A percentile compares a stretch with the other conserved stretches of the same genome.
Conservation (phyloP, 2,113 vertebrate species). For the Cinclus mexicanus region DNA sequence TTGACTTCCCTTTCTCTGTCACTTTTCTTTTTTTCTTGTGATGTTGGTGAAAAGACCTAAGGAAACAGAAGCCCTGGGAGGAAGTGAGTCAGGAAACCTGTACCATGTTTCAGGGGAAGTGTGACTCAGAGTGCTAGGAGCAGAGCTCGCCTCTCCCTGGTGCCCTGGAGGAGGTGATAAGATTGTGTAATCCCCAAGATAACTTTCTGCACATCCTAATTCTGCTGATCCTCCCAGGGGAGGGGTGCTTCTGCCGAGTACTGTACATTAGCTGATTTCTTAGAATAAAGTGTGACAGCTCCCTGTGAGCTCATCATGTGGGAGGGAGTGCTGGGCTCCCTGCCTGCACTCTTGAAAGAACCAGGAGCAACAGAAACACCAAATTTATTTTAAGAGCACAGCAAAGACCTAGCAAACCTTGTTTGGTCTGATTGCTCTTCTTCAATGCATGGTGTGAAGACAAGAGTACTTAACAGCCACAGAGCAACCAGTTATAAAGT, state of each 20-base stretch:
- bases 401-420: constrained; percentile 19
- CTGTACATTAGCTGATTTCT: constrained; percentile 68
- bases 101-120: background rate
- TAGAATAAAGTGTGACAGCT: constrained; percentile 60
- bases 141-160: background rate
- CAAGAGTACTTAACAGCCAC: background rate
- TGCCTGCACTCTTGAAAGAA: background rate
- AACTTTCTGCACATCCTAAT: constrained; percentile 63
- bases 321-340: constrained; percentile 54
- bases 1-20: background rate
- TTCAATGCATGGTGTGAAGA: background rate
- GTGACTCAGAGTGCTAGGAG: constrained; percentile 35
- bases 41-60: background rate
- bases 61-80: constrained; percentile 44
- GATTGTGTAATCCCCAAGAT: constrained; percentile 66
- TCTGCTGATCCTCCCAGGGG: constrained; percentile 66
- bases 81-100: constrained; percentile 67
- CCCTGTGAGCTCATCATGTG: constrained; percentile 35
- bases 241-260: constrained; percentile 60
- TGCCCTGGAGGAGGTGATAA: constrained; percentile 61
- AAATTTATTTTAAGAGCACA: background rate
- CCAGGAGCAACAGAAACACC: background rate
- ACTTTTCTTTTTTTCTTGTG: background rate
- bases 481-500: background rate
- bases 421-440: background rate